Evolutionary conservation across 2,113 vertebrate genomes (phyloP).

Genomic region (Silurus asotus): DNA sequence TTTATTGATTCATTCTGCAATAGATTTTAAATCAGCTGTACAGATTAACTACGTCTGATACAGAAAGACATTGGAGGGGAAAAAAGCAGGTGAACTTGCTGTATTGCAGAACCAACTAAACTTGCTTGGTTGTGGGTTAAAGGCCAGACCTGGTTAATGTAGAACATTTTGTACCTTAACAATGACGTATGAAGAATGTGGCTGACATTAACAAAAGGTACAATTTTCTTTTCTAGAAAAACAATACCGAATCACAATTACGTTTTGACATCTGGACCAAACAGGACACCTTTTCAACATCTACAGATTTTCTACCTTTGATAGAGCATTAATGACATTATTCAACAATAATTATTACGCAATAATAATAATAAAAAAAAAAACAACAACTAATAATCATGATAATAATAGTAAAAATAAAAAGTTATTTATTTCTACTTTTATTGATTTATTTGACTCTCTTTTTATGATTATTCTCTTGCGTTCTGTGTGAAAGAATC

Average conservation of each 20-base stretch:
- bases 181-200: not conserved
- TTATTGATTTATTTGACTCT: not conserved
- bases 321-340: not conserved
- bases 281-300: not conserved
- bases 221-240: not conserved
- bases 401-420: not conserved
- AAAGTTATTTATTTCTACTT: not conserved
- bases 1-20: not conserved
- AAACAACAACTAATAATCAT: not conserved
- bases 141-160: not conserved
- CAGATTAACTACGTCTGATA: not conserved
- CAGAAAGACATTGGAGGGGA: not conserved
- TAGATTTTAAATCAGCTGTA: not conserved
- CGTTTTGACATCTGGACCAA: not conserved
- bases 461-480: not conserved
- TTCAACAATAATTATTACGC: not conserved
- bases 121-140: not conserved
- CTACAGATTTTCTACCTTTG: not conserved
- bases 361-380: not conserved
- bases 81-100: not conserved
- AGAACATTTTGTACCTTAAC: conserved; percentile 11
- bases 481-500: not conserved
- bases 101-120: conserved; percentile 4
- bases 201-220: not conserved
- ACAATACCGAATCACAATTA: not conserved